A percentile compares a stretch with the other conserved stretches of the same genome.
Evolutionary conservation across 2,113 vertebrate genomes (phyloP).

Genomic region (Gnathonemus echidnorhynchus): DNA sequence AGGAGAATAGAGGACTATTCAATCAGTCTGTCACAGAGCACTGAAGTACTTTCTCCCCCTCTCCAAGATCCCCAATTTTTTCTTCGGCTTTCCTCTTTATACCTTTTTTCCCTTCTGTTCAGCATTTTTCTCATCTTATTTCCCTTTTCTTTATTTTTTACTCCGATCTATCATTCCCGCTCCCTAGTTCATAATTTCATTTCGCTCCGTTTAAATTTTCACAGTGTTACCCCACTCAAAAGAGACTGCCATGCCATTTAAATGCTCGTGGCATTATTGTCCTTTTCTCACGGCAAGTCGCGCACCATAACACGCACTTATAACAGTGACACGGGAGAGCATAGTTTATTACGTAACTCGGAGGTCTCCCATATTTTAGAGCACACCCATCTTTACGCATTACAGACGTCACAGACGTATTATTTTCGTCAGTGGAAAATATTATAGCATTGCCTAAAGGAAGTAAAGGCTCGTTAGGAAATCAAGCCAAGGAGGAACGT

Average conservation of each 20-base stretch:
- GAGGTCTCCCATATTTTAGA: neutral
- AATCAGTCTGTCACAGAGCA: constrained; percentile 62
- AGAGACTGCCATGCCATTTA: constrained; percentile 41
- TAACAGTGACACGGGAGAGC: constrained; percentile 2
- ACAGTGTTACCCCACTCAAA: constrained; percentile 42
- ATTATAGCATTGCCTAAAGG: constrained; percentile 8
- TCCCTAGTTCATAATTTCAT: constrained; percentile 47
- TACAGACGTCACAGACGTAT: constrained; percentile 3
- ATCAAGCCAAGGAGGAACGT: neutral
- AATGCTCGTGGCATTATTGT: constrained; percentile 29
- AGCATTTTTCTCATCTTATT: constrained; percentile 4
- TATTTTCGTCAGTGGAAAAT: constrained; percentile 16
- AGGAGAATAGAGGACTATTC: constrained; percentile 65
- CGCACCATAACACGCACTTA: constrained; percentile 8
- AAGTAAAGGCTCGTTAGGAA: neutral
- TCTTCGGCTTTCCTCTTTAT: constrained; percentile 9
- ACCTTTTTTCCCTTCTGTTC: constrained; percentile 7
- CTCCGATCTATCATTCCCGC: constrained; percentile 26
- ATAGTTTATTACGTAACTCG: constrained; percentile 9
- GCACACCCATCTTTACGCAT: constrained; percentile 12
- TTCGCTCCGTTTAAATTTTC: constrained; percentile 58
- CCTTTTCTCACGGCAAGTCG: neutral
- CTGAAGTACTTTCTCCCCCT: constrained; percentile 48
- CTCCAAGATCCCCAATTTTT: constrained; percentile 34
- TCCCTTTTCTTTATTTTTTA: constrained; percentile 23